Conservation (phyloP, 64 coral and sea anemone species). For the Trachythela sp. region DNA sequence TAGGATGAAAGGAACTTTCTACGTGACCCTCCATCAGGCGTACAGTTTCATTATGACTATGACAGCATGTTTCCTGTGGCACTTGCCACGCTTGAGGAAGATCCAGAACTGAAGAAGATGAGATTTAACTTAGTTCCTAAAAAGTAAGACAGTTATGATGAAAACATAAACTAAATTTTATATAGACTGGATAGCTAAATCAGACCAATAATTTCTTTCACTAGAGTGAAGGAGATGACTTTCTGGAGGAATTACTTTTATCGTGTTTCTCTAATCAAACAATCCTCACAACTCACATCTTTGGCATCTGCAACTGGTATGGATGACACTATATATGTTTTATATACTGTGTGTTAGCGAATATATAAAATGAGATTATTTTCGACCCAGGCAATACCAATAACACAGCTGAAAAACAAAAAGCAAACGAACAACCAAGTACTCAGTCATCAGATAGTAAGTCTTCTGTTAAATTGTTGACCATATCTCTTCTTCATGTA, state of each 20-base stretch:
- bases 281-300: conserved; percentile 90
- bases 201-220: background rate
- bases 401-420: background rate
- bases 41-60: conserved; percentile 81
- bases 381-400: background rate
- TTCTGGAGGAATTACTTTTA: conserved; percentile 99
- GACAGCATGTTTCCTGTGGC: conserved; percentile 94
- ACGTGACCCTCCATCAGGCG: conserved; percentile 85
- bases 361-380: too few species aligned
- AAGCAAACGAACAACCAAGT: background rate
- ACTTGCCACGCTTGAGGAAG: conserved; percentile 79
- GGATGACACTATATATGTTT: background rate
- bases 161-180: background rate
- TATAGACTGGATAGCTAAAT: background rate
- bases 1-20: conserved; percentile 97
- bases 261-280: conserved; percentile 91
- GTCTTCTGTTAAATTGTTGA: background rate
- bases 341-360: too few species aligned
- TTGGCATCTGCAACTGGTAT: conserved; percentile 61
- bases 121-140: conserved; percentile 95
- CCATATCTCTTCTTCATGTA: too few species aligned
- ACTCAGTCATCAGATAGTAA: background rate
- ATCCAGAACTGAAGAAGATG: conserved; percentile 82
- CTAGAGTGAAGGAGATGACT: conserved; percentile 76
- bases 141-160: conserved; percentile 49